Conservation (phyloP, 92 coral and sea anemone species). For the Pocillopora grandis region DNA sequence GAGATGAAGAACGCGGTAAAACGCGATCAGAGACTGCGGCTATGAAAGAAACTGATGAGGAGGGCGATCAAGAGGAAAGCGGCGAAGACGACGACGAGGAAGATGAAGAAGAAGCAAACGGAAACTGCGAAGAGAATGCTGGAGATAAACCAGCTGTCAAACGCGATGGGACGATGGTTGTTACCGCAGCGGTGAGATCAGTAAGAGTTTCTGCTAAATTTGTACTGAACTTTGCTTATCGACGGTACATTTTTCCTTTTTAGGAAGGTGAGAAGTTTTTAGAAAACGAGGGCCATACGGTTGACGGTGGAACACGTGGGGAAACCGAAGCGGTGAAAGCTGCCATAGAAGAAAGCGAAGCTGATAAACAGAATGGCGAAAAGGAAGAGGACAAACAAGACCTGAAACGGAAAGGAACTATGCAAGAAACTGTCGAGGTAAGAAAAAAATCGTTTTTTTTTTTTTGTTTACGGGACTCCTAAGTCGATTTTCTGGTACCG, state of each 20-base stretch:
- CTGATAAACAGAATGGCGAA: conserved; percentile 61
- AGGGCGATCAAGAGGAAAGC: conserved; percentile 45
- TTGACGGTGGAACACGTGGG: conserved; percentile 91
- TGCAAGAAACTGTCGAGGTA: conserved; percentile 92
- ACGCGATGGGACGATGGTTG: conserved; percentile 84
- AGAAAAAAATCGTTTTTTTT: neutral
- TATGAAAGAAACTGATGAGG: conserved; percentile 64
- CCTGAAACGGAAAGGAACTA: conserved; percentile 88
- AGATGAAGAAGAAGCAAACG: conserved; percentile 46
- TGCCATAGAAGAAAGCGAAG: conserved; percentile 80
- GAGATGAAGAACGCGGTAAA: conserved; percentile 91
- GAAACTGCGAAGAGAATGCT: conserved; percentile 46
- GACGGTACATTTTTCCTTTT: conserved; percentile 2
- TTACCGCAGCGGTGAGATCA: conserved; percentile 76
- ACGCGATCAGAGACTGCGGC: conserved; percentile 90
- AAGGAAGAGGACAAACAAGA: conserved; percentile 90
- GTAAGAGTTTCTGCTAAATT: neutral
- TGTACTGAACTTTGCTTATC: conserved; percentile 17
- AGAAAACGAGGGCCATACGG: conserved; percentile 72
- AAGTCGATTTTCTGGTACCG: conserved; percentile 4
- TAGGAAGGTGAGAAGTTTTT: conserved; percentile 95
- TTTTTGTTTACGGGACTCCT: too few species aligned
- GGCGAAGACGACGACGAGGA: conserved; percentile 42
- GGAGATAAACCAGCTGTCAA: conserved; percentile 78
- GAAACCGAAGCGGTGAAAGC: conserved; percentile 84